phyloP scores from a whole-genome alignment of 2,888 invertebrate species.

The Stegana nigrithorax region DNA sequence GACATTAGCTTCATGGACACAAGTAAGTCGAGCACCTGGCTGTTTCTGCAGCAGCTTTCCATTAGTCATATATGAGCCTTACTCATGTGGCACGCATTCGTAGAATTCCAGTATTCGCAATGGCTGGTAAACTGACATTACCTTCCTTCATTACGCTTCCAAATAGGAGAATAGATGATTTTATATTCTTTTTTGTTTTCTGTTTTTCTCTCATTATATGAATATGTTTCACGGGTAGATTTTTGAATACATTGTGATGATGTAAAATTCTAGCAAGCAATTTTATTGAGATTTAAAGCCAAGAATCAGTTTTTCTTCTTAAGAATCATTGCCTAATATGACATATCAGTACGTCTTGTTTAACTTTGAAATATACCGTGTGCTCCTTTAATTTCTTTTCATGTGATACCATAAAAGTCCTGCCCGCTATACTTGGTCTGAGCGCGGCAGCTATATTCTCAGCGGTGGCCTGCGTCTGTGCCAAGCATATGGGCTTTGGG shows the following conservation, averaged over 20 bases:
- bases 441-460: constrained; percentile 67
- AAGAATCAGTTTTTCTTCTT: no score
- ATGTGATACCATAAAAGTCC: constrained; percentile 47
- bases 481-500: constrained; percentile 63
- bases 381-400: neutral
- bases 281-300: no score
- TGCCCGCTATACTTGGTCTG: constrained; percentile 67
- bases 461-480: constrained; percentile 66
- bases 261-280: no score
- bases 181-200: neutral
- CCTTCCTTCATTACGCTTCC: neutral
- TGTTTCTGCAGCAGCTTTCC: no score
- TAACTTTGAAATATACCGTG: no score
- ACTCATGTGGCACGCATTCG: no score
- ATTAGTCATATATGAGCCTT: no score
- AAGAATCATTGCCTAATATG: no score
- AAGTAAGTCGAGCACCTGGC: constrained; percentile 53
- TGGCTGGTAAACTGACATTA: neutral
- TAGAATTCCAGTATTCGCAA: no score
- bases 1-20: constrained; percentile 66
- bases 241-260: no score
- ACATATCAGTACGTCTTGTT: no score
- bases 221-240: neutral
- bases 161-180: neutral
- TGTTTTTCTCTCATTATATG: neutral